Evolutionary conservation across 2,797 vertebrate species (phyloP).

Genomic region (Mus spretus): DNA sequence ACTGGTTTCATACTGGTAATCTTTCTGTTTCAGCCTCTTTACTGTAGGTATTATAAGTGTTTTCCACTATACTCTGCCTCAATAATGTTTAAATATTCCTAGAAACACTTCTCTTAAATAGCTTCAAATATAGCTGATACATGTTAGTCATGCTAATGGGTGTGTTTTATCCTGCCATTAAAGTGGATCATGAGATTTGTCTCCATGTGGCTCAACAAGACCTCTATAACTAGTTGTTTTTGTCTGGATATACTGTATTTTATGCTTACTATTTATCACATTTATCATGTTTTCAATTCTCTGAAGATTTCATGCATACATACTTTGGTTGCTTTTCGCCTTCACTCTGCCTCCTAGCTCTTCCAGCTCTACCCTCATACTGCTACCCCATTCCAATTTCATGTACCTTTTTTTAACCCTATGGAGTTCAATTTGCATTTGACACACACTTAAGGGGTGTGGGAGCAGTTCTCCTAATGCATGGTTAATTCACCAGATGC

Average conservation of each 20-base stretch:
- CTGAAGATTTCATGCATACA: background rate
- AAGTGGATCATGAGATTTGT: background rate
- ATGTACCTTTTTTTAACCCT: background rate
- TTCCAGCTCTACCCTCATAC: background rate
- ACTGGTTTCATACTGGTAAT: background rate
- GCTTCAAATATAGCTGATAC: background rate
- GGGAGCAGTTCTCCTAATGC: background rate
- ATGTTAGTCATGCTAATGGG: background rate
- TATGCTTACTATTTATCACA: background rate
- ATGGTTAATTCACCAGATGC: background rate
- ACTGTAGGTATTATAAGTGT: background rate
- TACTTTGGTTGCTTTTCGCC: background rate
- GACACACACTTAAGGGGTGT: background rate
- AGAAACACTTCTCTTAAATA: conserved; percentile 49
- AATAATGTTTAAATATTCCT: background rate
- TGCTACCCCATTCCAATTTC: no score
- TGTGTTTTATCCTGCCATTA: background rate
- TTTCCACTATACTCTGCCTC: no score
- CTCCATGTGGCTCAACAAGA: conserved; percentile 11
- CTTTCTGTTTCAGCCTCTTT: background rate
- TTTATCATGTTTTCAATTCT: background rate
- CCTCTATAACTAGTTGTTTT: conserved; percentile 5
- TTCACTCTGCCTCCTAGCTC: background rate
- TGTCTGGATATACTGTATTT: conserved; percentile 1
- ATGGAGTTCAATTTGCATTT: background rate